Base-by-base conservation (phyloP, 2,888 invertebrate genomes). In the Harmothoe impar region DNA sequence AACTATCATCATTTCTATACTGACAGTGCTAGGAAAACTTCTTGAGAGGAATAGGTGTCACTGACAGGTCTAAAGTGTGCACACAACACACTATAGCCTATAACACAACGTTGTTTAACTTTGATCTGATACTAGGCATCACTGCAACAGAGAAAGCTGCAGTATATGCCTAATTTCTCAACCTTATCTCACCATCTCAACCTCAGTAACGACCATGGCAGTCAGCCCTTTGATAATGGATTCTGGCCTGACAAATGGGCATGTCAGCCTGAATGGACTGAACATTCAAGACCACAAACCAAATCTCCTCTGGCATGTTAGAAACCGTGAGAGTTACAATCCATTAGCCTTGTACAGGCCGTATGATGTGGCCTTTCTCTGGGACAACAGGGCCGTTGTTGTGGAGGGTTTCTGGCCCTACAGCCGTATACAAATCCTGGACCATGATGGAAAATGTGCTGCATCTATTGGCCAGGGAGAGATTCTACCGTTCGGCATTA, bases 321-420 rank as follows among this genome's bases (percentile, higher is more conserved):
- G 77, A 20, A 90, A 90, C 33, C 51, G 81, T 17, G 90, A 90
- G 35, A 43, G 86, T 23, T 90, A 86, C 86, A 84, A 90, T 31
- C 68, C 89, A 20, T 78, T 89, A 17, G 68, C 88, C 20, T 78
- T 91, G 33, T 89, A 89, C 52, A 89, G 91, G 43, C 91, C 91
- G 20, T 91, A 91, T 72, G 91, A 90, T 56, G 91, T 91, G 51
- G 85, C 89, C 17, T 91, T 91, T 52, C 35, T 86, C 23, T 56
- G 84, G 56, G 89, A 90, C 35, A 89, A 89, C 72, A n/a, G 91
- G 12, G 72, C 85, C 12, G 89, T 89, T 17, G 86, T 91, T 17
- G 92, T 89, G 12, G 92, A 92, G 84, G 91, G 92, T 10, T 90
- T 91, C 68, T 92, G 90, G 90, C 92, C 92, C 12, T 78, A 85